Base-by-base conservation (phyloP, 2,797 vertebrate species). In the Poeciliopsis infans region DNA sequence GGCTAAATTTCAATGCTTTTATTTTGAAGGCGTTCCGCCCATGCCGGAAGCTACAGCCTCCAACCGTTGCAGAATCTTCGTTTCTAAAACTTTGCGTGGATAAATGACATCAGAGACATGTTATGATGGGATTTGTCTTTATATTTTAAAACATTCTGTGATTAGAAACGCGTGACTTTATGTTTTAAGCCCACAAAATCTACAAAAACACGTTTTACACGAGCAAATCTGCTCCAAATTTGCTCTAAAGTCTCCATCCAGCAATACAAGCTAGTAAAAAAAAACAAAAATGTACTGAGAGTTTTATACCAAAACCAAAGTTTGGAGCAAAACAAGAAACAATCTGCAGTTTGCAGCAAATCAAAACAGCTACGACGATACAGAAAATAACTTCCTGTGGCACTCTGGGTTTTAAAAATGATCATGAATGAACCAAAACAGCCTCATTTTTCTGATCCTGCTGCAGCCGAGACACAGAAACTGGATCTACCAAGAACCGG, bases 381-480 rank as follows among this genome's bases (percentile, higher is more conserved):
- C 20, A 68, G 64, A 41, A 36, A 25, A 61, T 7, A 68, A 5
- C 33, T 64, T 64, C 36, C 36, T 25, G 64, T 41, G 64, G 31
- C 20, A 68, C 36, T 68, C 41, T 20, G 23, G 64, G 64, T 5
- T 41, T 25, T 25, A 36, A 64, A 33, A 25, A 36, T 68, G 4
- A 43, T 41, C 39, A 25, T 3, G 10, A 43, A 11, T n/a, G 23
- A 16, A 45, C 25, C 41, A 70, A 28, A 45, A 7, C 5, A 15
- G 41, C 25, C 68, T 45, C 25, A 13, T 28, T 68, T 41, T 8
- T 12, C 1, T 11, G 4, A 0, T 69, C 66, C 68, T 70, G 68
- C 41, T 70, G 12, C 25, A 95, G 79, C 91, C 93, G 93, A 51
- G 88, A 93, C 92, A 80, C 80, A 93, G 88, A 93, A 93, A 76